phyloP scores from a whole-genome alignment of 1,140 invertebrate genomes.

The Bombus ignitus region DNA sequence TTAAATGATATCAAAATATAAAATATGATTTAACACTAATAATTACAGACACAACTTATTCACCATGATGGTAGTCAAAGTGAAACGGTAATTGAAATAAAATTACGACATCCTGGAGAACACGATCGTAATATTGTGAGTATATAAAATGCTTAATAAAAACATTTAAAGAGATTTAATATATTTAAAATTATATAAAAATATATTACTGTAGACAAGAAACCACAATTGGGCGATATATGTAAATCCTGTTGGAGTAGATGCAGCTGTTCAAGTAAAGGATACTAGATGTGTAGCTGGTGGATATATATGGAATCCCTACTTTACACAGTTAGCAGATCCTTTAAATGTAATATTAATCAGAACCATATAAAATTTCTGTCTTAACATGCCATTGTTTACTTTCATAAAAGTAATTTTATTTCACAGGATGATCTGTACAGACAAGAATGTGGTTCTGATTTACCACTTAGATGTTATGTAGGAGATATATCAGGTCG shows the following conservation, averaged over 20 bases:
- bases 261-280: slow-evolving; percentile 92
- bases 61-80: slow-evolving; percentile 93
- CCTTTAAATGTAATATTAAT: slow-evolving; percentile 89
- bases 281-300: slow-evolving; percentile 93
- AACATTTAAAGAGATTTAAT: not conserved
- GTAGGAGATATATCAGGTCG: slow-evolving; percentile 95
- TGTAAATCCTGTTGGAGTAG: slow-evolving; percentile 96
- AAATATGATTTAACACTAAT: slow-evolving; percentile 17
- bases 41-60: slow-evolving; percentile 90
- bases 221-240: slow-evolving; percentile 96
- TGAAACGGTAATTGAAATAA: slow-evolving; percentile 95
- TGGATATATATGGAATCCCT: slow-evolving; percentile 97
- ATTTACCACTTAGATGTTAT: slow-evolving; percentile 94
- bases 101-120: slow-evolving; percentile 91
- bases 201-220: slow-evolving; percentile 85
- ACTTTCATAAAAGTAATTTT: slow-evolving; percentile 20
- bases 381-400: not conserved
- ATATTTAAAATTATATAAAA: not conserved
- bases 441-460: slow-evolving; percentile 91
- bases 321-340: slow-evolving; percentile 94
- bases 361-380: not conserved
- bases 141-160: slow-evolving; percentile 9
- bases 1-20: not conserved
- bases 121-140: slow-evolving; percentile 91
- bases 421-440: slow-evolving; percentile 90